Evolutionary conservation across 2,888 invertebrate genomes (phyloP).

Genomic region (Pocota personata): DNA sequence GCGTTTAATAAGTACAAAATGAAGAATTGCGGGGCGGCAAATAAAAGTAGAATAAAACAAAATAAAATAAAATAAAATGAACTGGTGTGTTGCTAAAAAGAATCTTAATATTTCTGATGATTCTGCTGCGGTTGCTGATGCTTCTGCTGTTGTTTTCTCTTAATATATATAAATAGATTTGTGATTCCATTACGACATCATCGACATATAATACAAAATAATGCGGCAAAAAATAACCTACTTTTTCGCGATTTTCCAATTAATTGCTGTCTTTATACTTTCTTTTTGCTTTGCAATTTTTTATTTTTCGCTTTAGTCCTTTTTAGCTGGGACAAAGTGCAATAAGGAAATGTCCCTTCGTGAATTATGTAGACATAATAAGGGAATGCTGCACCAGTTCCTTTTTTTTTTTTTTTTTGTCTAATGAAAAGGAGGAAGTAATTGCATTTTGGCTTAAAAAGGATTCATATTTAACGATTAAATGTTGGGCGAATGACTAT

Average conservation of each 20-base stretch:
- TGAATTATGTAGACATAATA: conserved; percentile 21
- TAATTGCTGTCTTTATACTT: conserved; percentile 42
- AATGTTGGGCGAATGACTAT: not conserved
- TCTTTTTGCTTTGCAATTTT: not conserved
- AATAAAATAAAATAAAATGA: conserved; percentile 37
- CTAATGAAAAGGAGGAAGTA: not conserved
- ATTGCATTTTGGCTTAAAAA: not conserved
- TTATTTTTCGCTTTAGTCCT: conserved; percentile 19
- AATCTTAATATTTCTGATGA: conserved; percentile 51
- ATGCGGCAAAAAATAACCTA: conserved; percentile 65
- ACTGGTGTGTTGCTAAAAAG: conserved; percentile 22
- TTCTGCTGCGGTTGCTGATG: not conserved
- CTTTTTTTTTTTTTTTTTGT: not conserved
- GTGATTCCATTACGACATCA: conserved; percentile 65
- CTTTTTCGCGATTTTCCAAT: conserved; percentile 45
- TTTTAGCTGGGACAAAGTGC: conserved; percentile 9
- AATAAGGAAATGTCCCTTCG: conserved; percentile 36
- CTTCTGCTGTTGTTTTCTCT: conserved; percentile 21
- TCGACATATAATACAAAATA: conserved; percentile 63
- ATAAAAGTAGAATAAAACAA: conserved; percentile 31
- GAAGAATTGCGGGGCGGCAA: not conserved
- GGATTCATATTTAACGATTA: not conserved
- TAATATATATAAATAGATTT: conserved; percentile 64
- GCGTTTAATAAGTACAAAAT: not conserved
- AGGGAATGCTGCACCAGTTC: conserved; percentile 3